Evolutionary conservation across 2,113 vertebrate species (phyloP), one percentile per base, ranked within the genome.

Genomic region (Hippopotamus amphibius): DNA sequence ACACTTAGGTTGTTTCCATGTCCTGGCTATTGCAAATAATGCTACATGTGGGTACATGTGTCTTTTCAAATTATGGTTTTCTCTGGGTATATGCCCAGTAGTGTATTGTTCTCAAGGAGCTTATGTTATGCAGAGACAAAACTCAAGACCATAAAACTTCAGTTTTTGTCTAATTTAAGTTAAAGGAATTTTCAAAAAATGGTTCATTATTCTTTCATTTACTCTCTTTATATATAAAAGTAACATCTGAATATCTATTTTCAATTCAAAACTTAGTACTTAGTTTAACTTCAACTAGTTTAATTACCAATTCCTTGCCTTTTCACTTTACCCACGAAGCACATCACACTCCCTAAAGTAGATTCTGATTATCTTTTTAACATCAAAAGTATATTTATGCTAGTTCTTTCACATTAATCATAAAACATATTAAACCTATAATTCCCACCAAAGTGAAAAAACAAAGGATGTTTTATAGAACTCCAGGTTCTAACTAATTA

Each of bases 391-490:
- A 30, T 66, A 77, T 68, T 66, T 94, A 83, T 43, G 5, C 28
- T 88, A 84, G 55, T 74, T 95, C 74, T 95, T 96, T 97, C 48
- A 97, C 66, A 50, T 16, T 50, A 88, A 61, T 85, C 69, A 55
- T 76, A 81, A 96, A 93, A 91, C 37, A 61, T 69, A 57, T 63
- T 86, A 91, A 95, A 59, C 17, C 19, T 83, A 4, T 72, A 59
- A 87, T 69, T 72, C 6, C 74, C 21, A 92, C 37, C 59, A 87
- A 79, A 89, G 50, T 81, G 33, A 66, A 87, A 81, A 92, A 81
- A 81, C 46, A 91, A 91, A 93, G 21, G 41, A 57, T 83, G 24
- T 90, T 92, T 97, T 82, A 72, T 7, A 90, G 57, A 16, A 59
- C 37, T 85, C 61, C 2, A 7, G 61, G 22, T 83, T 97, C 53